A percentile compares a stretch with the other conserved stretches of the same genome.
Conservation (phyloP, 2,113 vertebrate genomes). For the Sinocyclocheilus rhinocerous region DNA sequence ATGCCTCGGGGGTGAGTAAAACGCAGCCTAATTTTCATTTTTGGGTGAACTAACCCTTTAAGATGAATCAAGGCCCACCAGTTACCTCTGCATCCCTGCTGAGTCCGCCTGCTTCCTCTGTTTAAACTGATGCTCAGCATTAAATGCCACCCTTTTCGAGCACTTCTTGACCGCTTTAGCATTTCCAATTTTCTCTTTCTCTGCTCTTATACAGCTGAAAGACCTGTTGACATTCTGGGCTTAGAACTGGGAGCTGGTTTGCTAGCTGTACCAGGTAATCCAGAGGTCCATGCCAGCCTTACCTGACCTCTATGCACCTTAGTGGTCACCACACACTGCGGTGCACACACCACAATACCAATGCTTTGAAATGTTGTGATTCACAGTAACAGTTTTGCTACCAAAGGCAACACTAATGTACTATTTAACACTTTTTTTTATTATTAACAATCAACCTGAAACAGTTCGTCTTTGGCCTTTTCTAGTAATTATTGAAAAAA, state of each 20-base stretch:
- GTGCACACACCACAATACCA: background rate
- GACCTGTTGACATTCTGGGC: conserved; percentile 79
- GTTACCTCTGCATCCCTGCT: background rate
- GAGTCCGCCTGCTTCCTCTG: background rate
- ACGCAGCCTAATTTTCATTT: too few species aligned
- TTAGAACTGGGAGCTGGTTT: conserved; percentile 79
- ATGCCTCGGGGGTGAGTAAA: too few species aligned
- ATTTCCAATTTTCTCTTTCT: conserved; percentile 15
- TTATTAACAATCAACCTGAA: too few species aligned
- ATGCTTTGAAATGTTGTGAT: background rate
- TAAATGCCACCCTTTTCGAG: background rate
- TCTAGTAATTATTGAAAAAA: background rate
- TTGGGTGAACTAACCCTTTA: too few species aligned
- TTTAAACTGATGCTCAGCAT: background rate
- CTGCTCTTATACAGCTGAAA: conserved; percentile 73
- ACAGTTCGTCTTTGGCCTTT: background rate
- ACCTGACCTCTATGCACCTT: background rate
- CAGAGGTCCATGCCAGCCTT: background rate
- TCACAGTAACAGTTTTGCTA: background rate
- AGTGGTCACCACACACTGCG: background rate
- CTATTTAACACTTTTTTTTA: too few species aligned
- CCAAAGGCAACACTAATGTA: background rate
- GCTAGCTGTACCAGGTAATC: conserved; percentile 82
- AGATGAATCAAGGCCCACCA: too few species aligned
- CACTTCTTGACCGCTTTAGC: background rate